Conservation (phyloP, 2,888 invertebrate genomes). For the Strigamia transsilvanica region DNA sequence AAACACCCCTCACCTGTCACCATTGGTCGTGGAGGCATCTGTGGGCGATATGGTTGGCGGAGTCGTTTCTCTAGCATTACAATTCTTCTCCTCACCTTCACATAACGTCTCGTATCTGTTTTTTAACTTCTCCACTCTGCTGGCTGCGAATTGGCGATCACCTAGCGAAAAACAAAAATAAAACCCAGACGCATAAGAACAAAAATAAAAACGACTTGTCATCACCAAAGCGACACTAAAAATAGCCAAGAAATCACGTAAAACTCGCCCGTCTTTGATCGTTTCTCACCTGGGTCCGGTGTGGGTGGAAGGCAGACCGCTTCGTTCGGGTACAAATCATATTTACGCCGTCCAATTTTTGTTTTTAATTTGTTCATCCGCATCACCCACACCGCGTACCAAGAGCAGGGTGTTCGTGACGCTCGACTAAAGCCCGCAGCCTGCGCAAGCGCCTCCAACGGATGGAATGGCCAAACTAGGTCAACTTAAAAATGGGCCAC, state of each 20-base stretch:
- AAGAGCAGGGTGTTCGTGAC: not conserved
- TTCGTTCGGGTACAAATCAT: slow-evolving; percentile 60
- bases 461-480: slow-evolving; percentile 5
- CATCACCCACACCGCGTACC: slow-evolving; percentile 37
- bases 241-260: not conserved
- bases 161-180: slow-evolving; percentile 24
- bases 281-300: slow-evolving; percentile 59
- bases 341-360: slow-evolving; percentile 61
- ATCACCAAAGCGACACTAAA: not conserved
- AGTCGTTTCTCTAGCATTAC: slow-evolving; percentile 50
- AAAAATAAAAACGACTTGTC: slow-evolving; percentile 16
- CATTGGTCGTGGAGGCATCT: slow-evolving; percentile 26
- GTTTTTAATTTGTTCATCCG: slow-evolving; percentile 65
- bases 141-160: not conserved
- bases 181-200: not conserved
- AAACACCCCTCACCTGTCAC: slow-evolving; percentile 48
- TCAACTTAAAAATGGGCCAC: slow-evolving; percentile 26
- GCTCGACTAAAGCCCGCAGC: not conserved
- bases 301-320: slow-evolving; percentile 60
- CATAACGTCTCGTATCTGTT: slow-evolving; percentile 46
- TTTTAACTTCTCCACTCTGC: slow-evolving; percentile 50
- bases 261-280: not conserved
- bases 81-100: slow-evolving; percentile 24
- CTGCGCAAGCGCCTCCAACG: not conserved
- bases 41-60: slow-evolving; percentile 53